These are phyloP conservation scores for Acleris holmiana DNA, from an alignment of 2,888 invertebrate genomes.

Conservation along the genomic window DNA sequence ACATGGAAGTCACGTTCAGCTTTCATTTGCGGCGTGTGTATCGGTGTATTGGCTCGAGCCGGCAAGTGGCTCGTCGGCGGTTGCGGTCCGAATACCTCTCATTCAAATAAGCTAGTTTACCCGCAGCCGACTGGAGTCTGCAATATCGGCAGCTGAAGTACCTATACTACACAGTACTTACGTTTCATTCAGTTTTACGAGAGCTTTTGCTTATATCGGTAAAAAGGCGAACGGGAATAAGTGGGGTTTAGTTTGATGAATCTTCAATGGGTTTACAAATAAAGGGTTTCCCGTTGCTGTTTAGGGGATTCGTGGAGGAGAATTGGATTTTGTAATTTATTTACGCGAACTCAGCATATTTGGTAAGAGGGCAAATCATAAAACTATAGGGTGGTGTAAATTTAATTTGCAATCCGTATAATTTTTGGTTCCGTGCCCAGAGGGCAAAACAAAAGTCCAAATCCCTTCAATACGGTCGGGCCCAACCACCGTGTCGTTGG, in stretches of 20 bases:
- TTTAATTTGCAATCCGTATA: no score
- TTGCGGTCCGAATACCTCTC: conserved; percentile 58
- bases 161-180: conserved; percentile 15
- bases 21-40: conserved; percentile 58
- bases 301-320: background rate
- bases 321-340: background rate
- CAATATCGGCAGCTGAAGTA: conserved; percentile 23
- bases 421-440: no score
- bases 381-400: background rate
- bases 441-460: no score
- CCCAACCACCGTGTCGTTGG: no score
- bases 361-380: background rate
- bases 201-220: conserved; percentile 22
- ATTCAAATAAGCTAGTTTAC: conserved; percentile 60
- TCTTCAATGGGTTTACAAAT: conserved; percentile 26
- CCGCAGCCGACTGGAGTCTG: conserved; percentile 36
- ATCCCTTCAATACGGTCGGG: no score
- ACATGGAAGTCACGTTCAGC: conserved; percentile 51
- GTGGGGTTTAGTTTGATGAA: conserved; percentile 31
- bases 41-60: conserved; percentile 49
- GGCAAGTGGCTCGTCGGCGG: conserved; percentile 49
- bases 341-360: background rate
- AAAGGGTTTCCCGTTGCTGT: conserved; percentile 9
- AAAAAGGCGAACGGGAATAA: conserved; percentile 28
- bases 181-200: conserved; percentile 33